These are phyloP conservation scores for Eilema depressum DNA, from an alignment of 2,888 invertebrate genomes.

Conservation along the genomic window DNA sequence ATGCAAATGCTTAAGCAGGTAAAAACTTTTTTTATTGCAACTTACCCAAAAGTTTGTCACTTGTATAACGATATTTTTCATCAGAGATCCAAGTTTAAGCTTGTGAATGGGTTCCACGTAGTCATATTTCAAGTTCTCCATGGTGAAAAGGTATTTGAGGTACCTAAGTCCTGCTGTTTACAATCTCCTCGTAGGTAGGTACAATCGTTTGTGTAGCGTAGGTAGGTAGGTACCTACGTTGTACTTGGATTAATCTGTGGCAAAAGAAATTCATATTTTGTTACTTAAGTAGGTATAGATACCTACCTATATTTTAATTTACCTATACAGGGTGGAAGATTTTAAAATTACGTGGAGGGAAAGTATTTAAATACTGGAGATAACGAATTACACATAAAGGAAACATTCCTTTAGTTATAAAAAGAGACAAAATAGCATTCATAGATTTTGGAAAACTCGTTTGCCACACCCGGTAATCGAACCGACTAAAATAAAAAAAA, in stretches of 20 bases:
- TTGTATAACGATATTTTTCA: not conserved
- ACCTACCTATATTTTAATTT: too few species aligned
- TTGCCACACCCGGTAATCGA: too few species aligned
- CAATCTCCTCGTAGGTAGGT: not conserved
- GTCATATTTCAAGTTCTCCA: constrained; percentile 6
- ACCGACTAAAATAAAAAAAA: too few species aligned
- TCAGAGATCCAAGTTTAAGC: not conserved
- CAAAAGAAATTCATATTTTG: not conserved
- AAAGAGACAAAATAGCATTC: too few species aligned
- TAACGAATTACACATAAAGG: too few species aligned
- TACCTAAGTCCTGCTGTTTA: too few species aligned
- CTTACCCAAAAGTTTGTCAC: constrained; percentile 11
- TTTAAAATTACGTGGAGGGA: too few species aligned
- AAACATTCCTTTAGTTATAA: too few species aligned
- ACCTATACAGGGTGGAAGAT: too few species aligned
- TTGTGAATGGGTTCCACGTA: not conserved
- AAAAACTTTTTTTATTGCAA: not conserved
- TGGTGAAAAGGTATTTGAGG: not conserved
- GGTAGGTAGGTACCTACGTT: not conserved
- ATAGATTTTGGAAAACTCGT: too few species aligned
- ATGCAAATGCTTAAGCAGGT: not conserved
- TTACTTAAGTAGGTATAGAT: not conserved
- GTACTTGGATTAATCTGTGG: not conserved
- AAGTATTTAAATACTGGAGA: too few species aligned
- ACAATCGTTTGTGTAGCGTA: not conserved